A percentile compares a stretch with the other conserved stretches of the same genome.
Evolutionary conservation across 2,888 invertebrate genomes (phyloP).

Genomic region (Drosophila anomelani): DNA sequence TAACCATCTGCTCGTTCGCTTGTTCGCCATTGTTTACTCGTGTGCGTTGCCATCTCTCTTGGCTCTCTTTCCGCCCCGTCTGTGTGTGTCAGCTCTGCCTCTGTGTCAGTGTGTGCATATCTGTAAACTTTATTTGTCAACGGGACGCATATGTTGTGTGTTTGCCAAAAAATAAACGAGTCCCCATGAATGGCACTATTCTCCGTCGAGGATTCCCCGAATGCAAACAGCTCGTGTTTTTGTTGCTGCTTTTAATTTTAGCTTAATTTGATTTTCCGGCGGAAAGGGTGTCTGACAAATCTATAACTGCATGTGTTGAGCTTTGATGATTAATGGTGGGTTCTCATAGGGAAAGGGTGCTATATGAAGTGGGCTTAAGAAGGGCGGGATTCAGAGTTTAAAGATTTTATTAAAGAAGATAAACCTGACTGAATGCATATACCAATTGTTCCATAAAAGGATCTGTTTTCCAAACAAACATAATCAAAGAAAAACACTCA

Average conservation of each 20-base stretch:
- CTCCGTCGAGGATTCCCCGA: constrained; percentile 22
- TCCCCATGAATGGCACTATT: constrained; percentile 37
- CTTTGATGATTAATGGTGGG: constrained; percentile 31
- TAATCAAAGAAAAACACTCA: background rate
- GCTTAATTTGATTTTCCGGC: constrained; percentile 70
- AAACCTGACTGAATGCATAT: background rate
- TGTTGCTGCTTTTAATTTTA: constrained; percentile 63
- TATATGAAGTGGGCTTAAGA: constrained; percentile 4
- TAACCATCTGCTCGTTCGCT: constrained; percentile 37
- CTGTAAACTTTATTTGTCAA: constrained; percentile 77
- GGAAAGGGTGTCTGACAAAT: constrained; percentile 31
- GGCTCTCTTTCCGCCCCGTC: constrained; percentile 17
- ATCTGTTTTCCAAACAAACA: background rate
- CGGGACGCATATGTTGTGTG: constrained; percentile 73
- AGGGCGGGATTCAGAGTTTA: background rate
- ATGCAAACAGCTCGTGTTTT: constrained; percentile 45
- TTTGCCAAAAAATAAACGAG: constrained; percentile 73
- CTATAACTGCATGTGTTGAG: constrained; percentile 33
- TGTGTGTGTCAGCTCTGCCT: constrained; percentile 13
- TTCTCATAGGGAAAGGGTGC: background rate
- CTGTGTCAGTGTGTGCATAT: constrained; percentile 60
- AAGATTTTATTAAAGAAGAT: background rate
- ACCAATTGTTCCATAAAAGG: background rate
- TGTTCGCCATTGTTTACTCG: constrained; percentile 68
- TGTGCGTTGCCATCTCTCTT: constrained; percentile 66